Evolutionary conservation across 1,140 invertebrate genomes (phyloP), one percentile per base, ranked within the genome.

Genomic region (Pogonomyrmex barbatus): DNA sequence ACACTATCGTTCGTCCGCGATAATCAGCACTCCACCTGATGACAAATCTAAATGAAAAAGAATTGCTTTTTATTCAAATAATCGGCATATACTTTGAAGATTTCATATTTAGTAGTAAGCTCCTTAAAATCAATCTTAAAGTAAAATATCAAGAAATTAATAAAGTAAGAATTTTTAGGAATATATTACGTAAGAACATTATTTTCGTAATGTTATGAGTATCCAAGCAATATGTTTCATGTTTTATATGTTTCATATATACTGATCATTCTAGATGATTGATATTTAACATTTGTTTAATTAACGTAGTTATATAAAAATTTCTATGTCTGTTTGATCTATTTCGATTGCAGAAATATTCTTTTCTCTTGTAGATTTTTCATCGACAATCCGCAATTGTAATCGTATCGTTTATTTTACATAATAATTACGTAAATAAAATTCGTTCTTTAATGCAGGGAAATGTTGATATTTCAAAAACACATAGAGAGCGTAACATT

Each of bases 1-100:
- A 87, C 78, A 36, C 68, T 89, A 77, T 79, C 68, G 17, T 76
- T 47, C 24, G 33, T 82, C 56, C 70, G 63, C 79, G 62, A 87
- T 87, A 85, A 76, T 75, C 50, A 56, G 67, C 83, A 85, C 75
- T 90, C 71, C 39, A 78, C 68, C 30, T 33, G 33, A 56, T 77
- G 75, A 82, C 84, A 83, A 60, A 83, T 73, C 30, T 83, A 75
- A 73, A 75, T 60, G 54, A 30, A 30, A 50, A 79, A 33, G 47
- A 30, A 56, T 58, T 45, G 17, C 10, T 30, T 79, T 14, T 68
- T 65, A 39, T 82, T 68, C 42, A 30, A 78, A 68, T 60, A 81
- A 79, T 39, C 14, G 30, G n/a, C 33, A 24, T 2, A 9, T 78
- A 17, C 17, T 79, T 78, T 56, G 36, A 52, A 62, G 39, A 4